Conservation (phyloP, 2,113 vertebrate species). For the Litocranius walleri region DNA sequence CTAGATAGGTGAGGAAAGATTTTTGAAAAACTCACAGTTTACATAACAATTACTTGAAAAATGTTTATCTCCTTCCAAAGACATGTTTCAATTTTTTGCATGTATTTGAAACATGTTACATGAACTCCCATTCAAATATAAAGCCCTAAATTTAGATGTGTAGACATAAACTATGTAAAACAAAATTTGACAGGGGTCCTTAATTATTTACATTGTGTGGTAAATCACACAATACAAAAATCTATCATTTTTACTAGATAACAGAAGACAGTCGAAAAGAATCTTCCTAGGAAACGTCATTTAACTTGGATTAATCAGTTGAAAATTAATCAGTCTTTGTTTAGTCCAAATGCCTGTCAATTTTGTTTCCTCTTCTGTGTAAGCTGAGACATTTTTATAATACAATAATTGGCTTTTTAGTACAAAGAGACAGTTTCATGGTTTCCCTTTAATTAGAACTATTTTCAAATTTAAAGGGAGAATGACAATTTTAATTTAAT, state of each 20-base stretch:
- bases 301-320: slow-evolving; percentile 13
- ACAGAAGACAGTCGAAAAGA: background rate
- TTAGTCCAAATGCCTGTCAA: background rate
- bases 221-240: background rate
- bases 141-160: background rate
- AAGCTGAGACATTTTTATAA: background rate
- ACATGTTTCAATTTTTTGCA: background rate
- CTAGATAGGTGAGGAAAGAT: background rate
- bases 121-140: background rate
- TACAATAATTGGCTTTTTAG: background rate
- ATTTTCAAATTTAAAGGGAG: slow-evolving; percentile 1
- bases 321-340: background rate
- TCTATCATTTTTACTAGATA: background rate
- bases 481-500: background rate
- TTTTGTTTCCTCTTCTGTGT: background rate
- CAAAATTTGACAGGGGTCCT: background rate
- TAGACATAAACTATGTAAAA: background rate
- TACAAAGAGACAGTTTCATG: background rate
- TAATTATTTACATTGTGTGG: background rate
- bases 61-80: background rate
- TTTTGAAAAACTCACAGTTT: background rate
- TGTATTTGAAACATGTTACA: background rate
- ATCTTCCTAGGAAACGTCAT: background rate
- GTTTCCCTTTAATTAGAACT: background rate
- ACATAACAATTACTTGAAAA: background rate